A percentile compares a stretch with the other conserved stretches of the same genome.
These are phyloP conservation scores for Anastrepha obliqua DNA, from an alignment of 1,140 invertebrate species.

Conservation along the genomic window DNA sequence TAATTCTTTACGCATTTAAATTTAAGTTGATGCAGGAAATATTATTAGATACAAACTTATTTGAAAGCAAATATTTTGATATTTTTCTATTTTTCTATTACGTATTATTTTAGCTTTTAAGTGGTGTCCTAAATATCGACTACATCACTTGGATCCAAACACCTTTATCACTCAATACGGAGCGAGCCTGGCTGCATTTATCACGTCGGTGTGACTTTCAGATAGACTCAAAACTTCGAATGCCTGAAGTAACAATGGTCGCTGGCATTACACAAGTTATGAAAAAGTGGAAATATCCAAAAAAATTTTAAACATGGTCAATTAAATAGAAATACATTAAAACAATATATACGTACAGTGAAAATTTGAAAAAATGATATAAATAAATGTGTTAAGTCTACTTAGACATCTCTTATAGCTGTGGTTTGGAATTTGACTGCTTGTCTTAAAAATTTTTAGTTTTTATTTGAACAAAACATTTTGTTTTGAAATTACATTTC, in stretches of 20 bases:
- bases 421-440: not conserved
- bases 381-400: not conserved
- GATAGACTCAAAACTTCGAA: constrained; percentile 70
- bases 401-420: not conserved
- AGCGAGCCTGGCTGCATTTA: constrained; percentile 77
- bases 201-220: constrained; percentile 76
- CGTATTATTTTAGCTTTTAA: constrained; percentile 73
- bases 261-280: constrained; percentile 72
- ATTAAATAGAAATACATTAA: not conserved
- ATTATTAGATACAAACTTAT: too few relatives aligned
- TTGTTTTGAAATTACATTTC: too few relatives aligned
- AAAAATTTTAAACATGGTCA: constrained; percentile 14
- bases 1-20: too few relatives aligned
- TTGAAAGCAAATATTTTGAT: too few relatives aligned
- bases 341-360: not conserved
- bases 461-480: too few relatives aligned
- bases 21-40: too few relatives aligned
- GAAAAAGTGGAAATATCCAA: constrained; percentile 66
- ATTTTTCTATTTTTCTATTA: not conserved
- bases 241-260: constrained; percentile 73
- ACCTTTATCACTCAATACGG: constrained; percentile 76
- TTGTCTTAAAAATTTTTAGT: too few relatives aligned
- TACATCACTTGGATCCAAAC: constrained; percentile 76
- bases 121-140: constrained; percentile 76
- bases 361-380: not conserved